These are phyloP conservation scores for Tridacna crocea DNA, from an alignment of 2,888 invertebrate species.

Conservation along the genomic window DNA sequence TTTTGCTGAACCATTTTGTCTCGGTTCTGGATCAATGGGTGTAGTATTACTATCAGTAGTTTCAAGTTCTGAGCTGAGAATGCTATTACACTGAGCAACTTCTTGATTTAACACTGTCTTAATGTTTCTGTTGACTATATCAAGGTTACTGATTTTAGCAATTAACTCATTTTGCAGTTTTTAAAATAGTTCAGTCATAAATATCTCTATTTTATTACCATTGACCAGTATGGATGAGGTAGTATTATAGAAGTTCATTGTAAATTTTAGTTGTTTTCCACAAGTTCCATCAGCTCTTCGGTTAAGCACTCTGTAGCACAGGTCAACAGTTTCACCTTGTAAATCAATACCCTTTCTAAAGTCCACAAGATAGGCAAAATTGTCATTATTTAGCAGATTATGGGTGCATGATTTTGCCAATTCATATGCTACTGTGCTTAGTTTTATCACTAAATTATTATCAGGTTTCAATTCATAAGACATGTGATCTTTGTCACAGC, in stretches of 20 bases:
- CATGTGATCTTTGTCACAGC: neutral
- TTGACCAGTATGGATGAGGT: neutral
- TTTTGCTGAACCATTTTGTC: no score
- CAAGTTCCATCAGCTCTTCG: neutral
- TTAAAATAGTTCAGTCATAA: no score
- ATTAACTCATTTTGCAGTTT: neutral
- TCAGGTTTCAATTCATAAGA: neutral
- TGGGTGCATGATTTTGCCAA: neutral
- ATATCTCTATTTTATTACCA: neutral
- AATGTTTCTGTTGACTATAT: neutral
- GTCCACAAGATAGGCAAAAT: neutral
- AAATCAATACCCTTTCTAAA: neutral
- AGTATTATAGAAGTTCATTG: neutral
- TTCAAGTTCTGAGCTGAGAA: no score
- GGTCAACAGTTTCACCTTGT: neutral
- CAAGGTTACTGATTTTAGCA: neutral
- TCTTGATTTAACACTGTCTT: neutral
- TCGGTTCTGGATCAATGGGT: no score
- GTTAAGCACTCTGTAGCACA: neutral
- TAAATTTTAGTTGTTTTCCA: neutral
- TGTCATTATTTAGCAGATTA: neutral
- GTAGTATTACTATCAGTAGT: no score
- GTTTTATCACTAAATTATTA: neutral
- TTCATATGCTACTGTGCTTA: neutral
- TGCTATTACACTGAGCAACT: no score